A percentile compares a stretch with the other conserved stretches of the same genome.
phyloP scores from a whole-genome alignment of 2,113 vertebrate genomes.

The Octodon degus region DNA sequence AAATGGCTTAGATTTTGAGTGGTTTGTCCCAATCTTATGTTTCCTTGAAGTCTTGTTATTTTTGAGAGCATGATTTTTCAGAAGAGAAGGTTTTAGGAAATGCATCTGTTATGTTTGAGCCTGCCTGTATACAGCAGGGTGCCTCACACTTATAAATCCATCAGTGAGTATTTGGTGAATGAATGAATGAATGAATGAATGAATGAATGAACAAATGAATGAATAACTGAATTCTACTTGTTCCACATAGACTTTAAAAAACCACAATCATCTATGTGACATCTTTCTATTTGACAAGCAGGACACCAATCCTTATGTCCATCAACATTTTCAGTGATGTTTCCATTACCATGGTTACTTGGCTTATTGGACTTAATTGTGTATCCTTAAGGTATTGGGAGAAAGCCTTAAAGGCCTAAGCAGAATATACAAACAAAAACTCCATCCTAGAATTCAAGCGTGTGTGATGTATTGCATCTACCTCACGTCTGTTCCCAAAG shows the following conservation, averaged over 20 bases:
- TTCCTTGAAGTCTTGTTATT: not conserved
- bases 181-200: not conserved
- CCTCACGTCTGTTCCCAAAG: constrained; percentile 18
- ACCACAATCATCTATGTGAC: not conserved
- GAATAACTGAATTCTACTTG: not conserved
- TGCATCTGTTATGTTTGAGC: not conserved
- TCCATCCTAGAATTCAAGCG: constrained; percentile 18
- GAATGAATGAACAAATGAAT: not conserved
- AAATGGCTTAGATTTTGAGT: not conserved
- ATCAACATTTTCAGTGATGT: constrained; percentile 1
- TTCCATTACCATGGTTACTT: constrained; percentile 38
- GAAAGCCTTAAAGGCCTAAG: constrained; percentile 13
- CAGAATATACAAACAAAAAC: constrained; percentile 27
- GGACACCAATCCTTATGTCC: not conserved
- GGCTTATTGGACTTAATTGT: constrained; percentile 55
- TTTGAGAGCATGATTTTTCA: not conserved
- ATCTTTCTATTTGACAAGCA: not conserved
- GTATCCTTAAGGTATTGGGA: constrained; percentile 32
- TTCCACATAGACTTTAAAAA: constrained; percentile 29
- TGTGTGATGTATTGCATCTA: not conserved
- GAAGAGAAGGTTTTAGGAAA: not conserved
- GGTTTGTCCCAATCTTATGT: not conserved
- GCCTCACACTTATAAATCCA: not conserved
- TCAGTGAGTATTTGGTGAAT: constrained; percentile 40
- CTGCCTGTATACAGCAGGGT: not conserved